Percentiles rank a stretch among this genome's conserved stretches.
These are phyloP conservation scores for Gadopsis marmoratus DNA, from an alignment of 2,797 vertebrate genomes.

Conservation along the genomic window DNA sequence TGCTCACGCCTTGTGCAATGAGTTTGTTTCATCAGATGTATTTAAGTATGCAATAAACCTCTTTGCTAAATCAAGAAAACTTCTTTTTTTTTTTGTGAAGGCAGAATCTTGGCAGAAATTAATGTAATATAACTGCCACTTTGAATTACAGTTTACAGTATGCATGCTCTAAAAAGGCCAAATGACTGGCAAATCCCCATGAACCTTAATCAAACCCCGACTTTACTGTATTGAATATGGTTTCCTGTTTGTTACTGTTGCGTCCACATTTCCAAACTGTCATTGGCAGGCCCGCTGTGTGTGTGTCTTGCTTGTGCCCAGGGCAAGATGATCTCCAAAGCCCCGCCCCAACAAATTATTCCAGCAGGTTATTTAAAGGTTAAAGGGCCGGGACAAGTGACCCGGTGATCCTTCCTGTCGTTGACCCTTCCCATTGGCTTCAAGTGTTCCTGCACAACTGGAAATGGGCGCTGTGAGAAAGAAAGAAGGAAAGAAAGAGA, in stretches of 20 bases:
- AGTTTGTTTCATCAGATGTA: slow-evolving; percentile 57
- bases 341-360: too few relatives aligned
- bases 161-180: slow-evolving; percentile 20
- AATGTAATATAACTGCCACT: slow-evolving; percentile 46
- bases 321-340: too few relatives aligned
- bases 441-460: slow-evolving; percentile 5
- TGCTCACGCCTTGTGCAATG: slow-evolving; percentile 35
- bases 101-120: slow-evolving; percentile 21
- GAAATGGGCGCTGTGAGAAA: not conserved
- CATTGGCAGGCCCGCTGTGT: not conserved
- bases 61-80: slow-evolving; percentile 26
- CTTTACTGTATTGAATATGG: slow-evolving; percentile 45
- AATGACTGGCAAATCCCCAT: slow-evolving; percentile 36
- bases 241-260: slow-evolving; percentile 63
- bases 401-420: too few relatives aligned
- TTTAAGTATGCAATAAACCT: slow-evolving; percentile 11
- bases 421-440: slow-evolving; percentile 8
- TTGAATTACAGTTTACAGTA: slow-evolving; percentile 55
- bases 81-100: not conserved
- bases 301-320: too few relatives aligned
- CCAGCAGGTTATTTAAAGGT: too few relatives aligned
- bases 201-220: slow-evolving; percentile 56
- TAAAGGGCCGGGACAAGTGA: too few relatives aligned
- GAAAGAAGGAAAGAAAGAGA: not conserved
- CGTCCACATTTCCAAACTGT: slow-evolving; percentile 59